A percentile compares a stretch with the other conserved stretches of the same genome.
phyloP scores from a whole-genome alignment of 2,797 vertebrate species.

The Danio kyathit region DNA sequence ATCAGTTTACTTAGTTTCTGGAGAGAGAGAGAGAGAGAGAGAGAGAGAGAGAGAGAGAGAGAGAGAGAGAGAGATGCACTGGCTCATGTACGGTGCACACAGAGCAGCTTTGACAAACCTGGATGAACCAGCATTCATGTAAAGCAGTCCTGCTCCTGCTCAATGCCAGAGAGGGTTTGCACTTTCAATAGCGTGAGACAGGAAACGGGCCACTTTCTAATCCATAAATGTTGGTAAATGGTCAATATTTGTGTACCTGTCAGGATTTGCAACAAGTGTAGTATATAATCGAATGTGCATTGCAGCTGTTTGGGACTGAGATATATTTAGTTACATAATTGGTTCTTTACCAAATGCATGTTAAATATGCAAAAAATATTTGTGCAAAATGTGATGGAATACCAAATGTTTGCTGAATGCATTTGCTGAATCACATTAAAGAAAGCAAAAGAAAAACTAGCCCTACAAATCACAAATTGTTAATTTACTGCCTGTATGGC shows the following conservation, averaged over 20 bases:
- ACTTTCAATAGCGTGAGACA: constrained; percentile 47
- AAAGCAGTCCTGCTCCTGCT: constrained; percentile 22
- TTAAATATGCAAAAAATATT: background rate
- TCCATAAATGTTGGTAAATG: constrained; percentile 58
- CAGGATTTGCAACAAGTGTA: background rate
- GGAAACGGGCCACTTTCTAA: constrained; percentile 59
- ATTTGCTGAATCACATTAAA: background rate
- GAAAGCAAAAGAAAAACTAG: background rate
- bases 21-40: no score
- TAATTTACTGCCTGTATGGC: no score
- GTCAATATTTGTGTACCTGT: constrained; percentile 57
- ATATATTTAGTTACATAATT: background rate
- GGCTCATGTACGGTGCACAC: constrained; percentile 21
- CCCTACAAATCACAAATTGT: no score
- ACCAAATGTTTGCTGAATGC: background rate
- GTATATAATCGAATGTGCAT: constrained; percentile 9
- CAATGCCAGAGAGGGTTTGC: constrained; percentile 38
- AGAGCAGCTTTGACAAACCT: constrained; percentile 56
- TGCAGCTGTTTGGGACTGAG: background rate
- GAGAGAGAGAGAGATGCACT: constrained; percentile 37
- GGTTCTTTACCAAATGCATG: background rate
- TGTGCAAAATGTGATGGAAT: background rate
- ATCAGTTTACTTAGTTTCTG: no score
- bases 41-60: no score
- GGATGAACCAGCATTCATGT: constrained; percentile 32